A percentile compares a stretch with the other conserved stretches of the same genome.
These are phyloP conservation scores for Archegozetes longisetosus DNA, from an alignment of 1,140 invertebrate genomes.

Conservation along the genomic window DNA sequence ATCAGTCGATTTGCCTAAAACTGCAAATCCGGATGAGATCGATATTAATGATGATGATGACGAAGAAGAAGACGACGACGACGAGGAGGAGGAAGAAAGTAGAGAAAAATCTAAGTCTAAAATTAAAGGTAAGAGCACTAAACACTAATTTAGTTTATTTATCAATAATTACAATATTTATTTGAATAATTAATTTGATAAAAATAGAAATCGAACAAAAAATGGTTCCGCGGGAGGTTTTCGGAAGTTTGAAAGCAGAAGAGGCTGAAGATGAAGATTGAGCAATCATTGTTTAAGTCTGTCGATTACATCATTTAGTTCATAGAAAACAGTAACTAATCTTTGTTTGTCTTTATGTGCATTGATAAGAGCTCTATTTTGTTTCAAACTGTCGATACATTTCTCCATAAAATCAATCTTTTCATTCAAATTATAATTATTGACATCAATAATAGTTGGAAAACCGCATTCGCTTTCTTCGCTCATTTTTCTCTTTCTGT, in stretches of 20 bases:
- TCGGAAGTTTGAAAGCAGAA: conserved; percentile 17
- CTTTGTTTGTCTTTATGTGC: no score
- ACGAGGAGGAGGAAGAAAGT: conserved; percentile 31
- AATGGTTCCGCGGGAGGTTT: conserved; percentile 21
- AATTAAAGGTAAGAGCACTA: neutral
- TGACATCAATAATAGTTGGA: no score
- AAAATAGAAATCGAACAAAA: conserved; percentile 40
- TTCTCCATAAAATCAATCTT: no score
- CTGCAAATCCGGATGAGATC: conserved; percentile 78
- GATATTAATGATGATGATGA: conserved; percentile 48
- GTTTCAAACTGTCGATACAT: no score
- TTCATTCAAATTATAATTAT: no score
- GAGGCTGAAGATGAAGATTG: neutral
- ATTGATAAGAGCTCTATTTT: no score
- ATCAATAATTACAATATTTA: neutral
- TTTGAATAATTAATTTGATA: conserved; percentile 17
- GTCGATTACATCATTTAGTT: no score
- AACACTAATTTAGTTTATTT: conserved; percentile 1
- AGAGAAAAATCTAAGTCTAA: conserved; percentile 1
- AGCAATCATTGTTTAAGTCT: no score
- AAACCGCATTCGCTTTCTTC: no score
- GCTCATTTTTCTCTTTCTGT: no score
- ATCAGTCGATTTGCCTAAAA: conserved; percentile 44
- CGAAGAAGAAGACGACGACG: conserved; percentile 53
- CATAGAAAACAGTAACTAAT: no score